Percentiles rank a stretch among this genome's conserved stretches.
Evolutionary conservation across 2,113 vertebrate species (phyloP).

Genomic region (Myotis lucifugus): DNA sequence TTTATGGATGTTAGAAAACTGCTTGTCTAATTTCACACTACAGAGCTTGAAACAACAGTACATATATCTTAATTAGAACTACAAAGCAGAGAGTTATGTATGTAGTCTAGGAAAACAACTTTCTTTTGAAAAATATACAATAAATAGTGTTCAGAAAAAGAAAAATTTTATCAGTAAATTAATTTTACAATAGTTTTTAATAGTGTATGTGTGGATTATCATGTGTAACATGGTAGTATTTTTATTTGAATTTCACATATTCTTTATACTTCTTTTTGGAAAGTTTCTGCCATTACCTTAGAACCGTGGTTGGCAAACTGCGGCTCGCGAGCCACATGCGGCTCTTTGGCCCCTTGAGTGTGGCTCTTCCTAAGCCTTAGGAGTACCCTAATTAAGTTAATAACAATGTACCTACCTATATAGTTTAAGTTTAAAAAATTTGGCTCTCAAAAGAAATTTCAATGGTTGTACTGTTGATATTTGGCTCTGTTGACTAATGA

Average conservation of each 20-base stretch:
- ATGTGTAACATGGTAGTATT: conserved; percentile 49
- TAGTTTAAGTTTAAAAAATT: no score
- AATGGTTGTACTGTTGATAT: no score
- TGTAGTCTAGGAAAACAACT: conserved; percentile 78
- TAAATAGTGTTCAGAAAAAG: conserved; percentile 44
- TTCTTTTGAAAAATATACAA: conserved; percentile 57
- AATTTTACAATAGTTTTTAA: conserved; percentile 60
- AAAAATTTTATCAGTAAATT: conserved; percentile 10
- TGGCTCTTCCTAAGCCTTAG: no score
- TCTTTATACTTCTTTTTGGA: conserved; percentile 68
- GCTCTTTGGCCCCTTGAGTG: no score
- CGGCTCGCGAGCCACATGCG: no score
- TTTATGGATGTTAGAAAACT: conserved; percentile 91
- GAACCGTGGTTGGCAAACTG: background rate
- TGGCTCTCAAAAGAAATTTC: no score
- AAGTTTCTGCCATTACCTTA: conserved; percentile 57
- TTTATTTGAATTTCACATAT: conserved; percentile 59
- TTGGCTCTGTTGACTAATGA: no score
- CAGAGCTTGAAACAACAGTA: conserved; percentile 89
- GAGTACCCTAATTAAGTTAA: no score
- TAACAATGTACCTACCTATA: no score
- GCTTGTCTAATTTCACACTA: conserved; percentile 93
- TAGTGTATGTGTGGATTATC: conserved; percentile 38
- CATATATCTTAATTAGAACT: conserved; percentile 92
- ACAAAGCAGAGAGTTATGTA: conserved; percentile 84